These are phyloP conservation scores for Noctua janthe DNA, from an alignment of 2,888 invertebrate genomes.

Conservation along the genomic window DNA sequence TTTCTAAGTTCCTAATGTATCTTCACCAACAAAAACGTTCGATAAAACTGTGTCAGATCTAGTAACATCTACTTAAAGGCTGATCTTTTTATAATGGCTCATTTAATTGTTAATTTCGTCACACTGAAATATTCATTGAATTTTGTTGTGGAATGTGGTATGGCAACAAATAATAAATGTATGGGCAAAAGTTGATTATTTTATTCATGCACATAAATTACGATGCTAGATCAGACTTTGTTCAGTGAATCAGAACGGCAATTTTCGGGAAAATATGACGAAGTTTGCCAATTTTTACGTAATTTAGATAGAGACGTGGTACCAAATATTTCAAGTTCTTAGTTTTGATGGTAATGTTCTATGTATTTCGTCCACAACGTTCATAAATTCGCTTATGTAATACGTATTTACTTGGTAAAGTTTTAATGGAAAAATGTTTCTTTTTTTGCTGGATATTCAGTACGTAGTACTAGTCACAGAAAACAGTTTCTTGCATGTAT, in stretches of 20 bases:
- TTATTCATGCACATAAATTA: conserved; percentile 50
- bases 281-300: neutral
- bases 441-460: neutral
- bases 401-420: neutral
- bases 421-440: conserved; percentile 14
- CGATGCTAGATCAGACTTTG: conserved; percentile 17
- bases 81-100: neutral
- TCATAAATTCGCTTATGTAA: neutral
- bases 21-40: neutral
- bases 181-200: conserved; percentile 17
- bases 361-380: neutral
- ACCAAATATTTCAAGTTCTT: neutral
- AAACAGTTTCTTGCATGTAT: neutral
- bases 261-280: conserved; percentile 5
- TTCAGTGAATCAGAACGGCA: conserved; percentile 19
- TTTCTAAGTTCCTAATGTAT: neutral
- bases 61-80: neutral
- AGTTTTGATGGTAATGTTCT: neutral
- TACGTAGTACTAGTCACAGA: neutral
- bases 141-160: conserved; percentile 11
- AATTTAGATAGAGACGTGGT: neutral
- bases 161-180: conserved; percentile 26
- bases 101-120: conserved; percentile 4
- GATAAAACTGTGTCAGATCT: no score
- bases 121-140: conserved; percentile 26